Conservation (phyloP, 2,797 vertebrate species). For the Rhinatrema bivittatum region DNA sequence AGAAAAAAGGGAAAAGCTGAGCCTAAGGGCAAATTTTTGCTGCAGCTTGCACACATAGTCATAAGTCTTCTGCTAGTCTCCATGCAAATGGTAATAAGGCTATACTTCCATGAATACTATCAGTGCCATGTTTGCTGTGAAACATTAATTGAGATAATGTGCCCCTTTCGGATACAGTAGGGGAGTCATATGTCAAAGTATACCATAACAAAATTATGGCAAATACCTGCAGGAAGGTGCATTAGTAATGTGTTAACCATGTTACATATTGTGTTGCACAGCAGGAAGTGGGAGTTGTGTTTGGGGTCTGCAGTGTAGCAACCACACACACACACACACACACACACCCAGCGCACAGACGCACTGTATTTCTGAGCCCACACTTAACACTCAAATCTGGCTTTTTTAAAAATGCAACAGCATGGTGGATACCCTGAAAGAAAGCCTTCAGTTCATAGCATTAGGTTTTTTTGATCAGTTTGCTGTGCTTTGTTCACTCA, state of each 20-base stretch:
- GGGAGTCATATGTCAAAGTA: conserved; percentile 37
- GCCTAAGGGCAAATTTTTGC: conserved; percentile 55
- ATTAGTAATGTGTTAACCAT: background rate
- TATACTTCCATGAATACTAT: conserved; percentile 55
- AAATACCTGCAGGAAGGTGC: conserved; percentile 33
- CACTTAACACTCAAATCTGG: no score
- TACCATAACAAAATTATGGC: conserved; percentile 33
- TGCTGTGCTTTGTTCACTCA: no score
- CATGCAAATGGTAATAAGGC: conserved; percentile 66
- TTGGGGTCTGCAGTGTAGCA: no score
- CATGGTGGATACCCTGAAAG: no score
- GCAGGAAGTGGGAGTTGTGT: background rate
- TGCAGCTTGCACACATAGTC: conserved; percentile 36
- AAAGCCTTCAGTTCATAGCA: no score
- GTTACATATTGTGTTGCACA: background rate
- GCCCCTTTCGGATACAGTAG: conserved; percentile 42
- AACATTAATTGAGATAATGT: conserved; percentile 59
- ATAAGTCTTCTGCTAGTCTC: conserved; percentile 52
- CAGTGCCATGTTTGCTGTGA: conserved; percentile 45
- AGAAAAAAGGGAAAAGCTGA: conserved; percentile 40
- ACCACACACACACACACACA: no score
- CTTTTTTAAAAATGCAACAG: no score
- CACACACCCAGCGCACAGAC: no score
- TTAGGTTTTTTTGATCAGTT: no score
- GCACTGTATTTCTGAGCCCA: no score